A percentile compares a stretch with the other conserved stretches of the same genome.
These are phyloP conservation scores for Apocheima hispidaria DNA, from an alignment of 2,888 invertebrate genomes.

Conservation along the genomic window DNA sequence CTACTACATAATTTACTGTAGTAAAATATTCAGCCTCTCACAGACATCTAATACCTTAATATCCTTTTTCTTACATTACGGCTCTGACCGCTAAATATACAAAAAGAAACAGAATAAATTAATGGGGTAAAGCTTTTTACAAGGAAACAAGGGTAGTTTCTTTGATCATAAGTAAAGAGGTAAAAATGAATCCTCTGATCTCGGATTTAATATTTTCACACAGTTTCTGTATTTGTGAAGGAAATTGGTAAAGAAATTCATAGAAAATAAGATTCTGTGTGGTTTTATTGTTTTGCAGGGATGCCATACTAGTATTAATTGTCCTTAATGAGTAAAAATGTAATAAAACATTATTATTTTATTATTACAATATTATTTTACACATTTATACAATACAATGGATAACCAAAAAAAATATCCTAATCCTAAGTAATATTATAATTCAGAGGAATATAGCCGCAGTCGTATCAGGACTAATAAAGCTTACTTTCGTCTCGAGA, in stretches of 20 bases:
- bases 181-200: conserved; percentile 7
- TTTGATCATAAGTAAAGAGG: conserved; percentile 29
- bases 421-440: too few relatives aligned
- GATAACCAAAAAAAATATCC: too few relatives aligned
- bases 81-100: conserved; percentile 24
- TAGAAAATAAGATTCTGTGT: background rate
- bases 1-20: conserved; percentile 13
- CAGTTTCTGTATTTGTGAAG: background rate
- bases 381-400: too few relatives aligned
- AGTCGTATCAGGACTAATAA: too few relatives aligned
- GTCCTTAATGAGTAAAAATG: too few relatives aligned
- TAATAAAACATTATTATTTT: too few relatives aligned
- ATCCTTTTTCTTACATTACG: conserved; percentile 31
- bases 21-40: conserved; percentile 24
- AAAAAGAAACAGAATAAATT: conserved; percentile 31
- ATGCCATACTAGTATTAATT: too few relatives aligned
- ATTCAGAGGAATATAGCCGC: too few relatives aligned
- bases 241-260: background rate
- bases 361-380: too few relatives aligned
- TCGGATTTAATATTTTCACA: conserved; percentile 6
- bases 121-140: conserved; percentile 29
- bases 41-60: conserved; percentile 24
- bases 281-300: background rate
- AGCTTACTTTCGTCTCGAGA: too few relatives aligned
- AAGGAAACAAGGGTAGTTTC: conserved; percentile 26